Percentiles rank a stretch among this genome's conserved stretches.
Evolutionary conservation across 2,797 vertebrate genomes (phyloP).

Genomic region (Pelochelys cantorii): DNA sequence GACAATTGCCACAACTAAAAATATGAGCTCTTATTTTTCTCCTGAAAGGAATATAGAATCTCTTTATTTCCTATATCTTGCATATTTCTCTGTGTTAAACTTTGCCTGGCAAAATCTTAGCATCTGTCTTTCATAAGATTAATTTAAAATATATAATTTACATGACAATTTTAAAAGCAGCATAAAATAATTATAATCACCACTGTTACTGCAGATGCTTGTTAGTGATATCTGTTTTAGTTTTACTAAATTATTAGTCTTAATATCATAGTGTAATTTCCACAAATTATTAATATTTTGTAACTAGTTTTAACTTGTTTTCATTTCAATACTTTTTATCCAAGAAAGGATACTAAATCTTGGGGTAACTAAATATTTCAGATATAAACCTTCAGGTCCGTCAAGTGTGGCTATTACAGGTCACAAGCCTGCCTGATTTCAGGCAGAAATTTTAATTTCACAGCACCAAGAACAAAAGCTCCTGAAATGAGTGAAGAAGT

Average conservation of each 20-base stretch:
- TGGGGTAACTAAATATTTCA: neutral
- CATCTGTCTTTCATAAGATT: neutral
- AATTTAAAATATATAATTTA: neutral
- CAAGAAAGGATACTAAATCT: no score
- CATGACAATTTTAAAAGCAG: neutral
- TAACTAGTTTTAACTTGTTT: neutral
- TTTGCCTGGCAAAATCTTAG: neutral
- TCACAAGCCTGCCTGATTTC: neutral
- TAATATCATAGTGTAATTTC: neutral
- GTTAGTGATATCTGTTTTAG: neutral
- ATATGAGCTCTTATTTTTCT: neutral
- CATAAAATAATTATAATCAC: neutral
- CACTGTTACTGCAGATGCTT: neutral
- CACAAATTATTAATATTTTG: neutral
- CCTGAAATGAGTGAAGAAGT: neutral
- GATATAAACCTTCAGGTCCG: neutral
- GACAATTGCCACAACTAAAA: neutral
- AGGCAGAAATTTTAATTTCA: neutral
- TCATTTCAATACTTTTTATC: neutral
- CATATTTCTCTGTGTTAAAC: neutral
- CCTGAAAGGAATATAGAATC: neutral
- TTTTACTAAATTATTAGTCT: slow-evolving; percentile 2
- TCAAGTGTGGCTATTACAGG: neutral
- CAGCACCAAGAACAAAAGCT: neutral
- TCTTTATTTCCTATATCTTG: neutral